These are phyloP conservation scores for Pongo pygmaeus DNA, from an alignment of 2,113 vertebrate genomes.

Conservation along the genomic window DNA sequence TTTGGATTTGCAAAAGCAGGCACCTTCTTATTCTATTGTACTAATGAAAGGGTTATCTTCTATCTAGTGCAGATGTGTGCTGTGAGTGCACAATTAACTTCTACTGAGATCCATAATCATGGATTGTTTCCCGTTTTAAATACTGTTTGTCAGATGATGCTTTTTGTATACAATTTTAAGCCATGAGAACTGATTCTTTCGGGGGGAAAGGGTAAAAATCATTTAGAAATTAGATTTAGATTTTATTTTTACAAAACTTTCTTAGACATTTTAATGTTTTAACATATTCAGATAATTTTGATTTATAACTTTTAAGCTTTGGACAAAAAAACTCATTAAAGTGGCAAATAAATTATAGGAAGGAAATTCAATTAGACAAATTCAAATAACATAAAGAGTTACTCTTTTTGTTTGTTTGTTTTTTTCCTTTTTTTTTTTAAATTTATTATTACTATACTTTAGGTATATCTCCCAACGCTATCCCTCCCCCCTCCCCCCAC, in stretches of 20 bases:
- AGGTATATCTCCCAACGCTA: no score
- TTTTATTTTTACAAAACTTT: neutral
- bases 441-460: no score
- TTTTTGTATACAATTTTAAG: neutral
- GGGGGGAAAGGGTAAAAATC: neutral
- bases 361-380: neutral
- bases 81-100: neutral
- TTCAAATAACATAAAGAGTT: neutral
- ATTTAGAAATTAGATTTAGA: neutral
- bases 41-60: neutral
- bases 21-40: neutral
- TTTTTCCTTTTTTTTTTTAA: no score
- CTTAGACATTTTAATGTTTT: neutral
- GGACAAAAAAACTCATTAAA: neutral
- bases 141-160: neutral
- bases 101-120: neutral
- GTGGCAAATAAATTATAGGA: neutral
- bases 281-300: neutral
- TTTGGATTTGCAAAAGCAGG: neutral
- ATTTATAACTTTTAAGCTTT: neutral
- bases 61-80: neutral
- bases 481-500: no score
- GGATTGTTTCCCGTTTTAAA: conserved; percentile 30
- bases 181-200: neutral
- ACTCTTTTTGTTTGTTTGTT: neutral